These are phyloP conservation scores for Diaperis boleti DNA, from an alignment of 2,888 invertebrate genomes.

Conservation along the genomic window DNA sequence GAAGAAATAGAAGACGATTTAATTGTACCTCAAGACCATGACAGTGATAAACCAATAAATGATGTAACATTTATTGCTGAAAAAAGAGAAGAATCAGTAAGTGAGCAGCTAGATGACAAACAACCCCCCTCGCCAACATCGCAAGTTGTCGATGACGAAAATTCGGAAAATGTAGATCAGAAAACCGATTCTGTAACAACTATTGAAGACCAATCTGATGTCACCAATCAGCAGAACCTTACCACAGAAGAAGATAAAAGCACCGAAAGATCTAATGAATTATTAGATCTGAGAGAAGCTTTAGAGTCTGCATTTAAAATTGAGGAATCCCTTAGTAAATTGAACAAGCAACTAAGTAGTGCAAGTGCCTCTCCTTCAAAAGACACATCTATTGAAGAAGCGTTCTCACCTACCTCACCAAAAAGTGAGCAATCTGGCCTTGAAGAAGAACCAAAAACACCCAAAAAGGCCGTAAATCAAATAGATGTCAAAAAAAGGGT, in stretches of 20 bases:
- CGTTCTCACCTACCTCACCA: neutral
- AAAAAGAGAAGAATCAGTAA: neutral
- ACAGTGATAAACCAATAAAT: neutral
- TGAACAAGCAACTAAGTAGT: conserved; percentile 19
- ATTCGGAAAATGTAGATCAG: neutral
- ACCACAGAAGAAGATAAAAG: neutral
- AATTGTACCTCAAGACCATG: neutral
- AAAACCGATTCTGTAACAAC: no score
- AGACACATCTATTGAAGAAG: conserved; percentile 3
- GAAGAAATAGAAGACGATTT: neutral
- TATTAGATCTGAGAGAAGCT: conserved; percentile 12
- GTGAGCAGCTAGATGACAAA: neutral
- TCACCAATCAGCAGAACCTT: no score
- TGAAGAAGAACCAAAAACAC: conserved; percentile 39
- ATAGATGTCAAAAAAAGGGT: conserved; percentile 61
- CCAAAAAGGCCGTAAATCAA: conserved; percentile 35
- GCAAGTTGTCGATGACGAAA: neutral
- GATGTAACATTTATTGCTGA: no score
- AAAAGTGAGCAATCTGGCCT: neutral
- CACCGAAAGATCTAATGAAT: neutral
- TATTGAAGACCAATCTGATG: neutral
- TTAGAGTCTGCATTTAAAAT: conserved; percentile 27
- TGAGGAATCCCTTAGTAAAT: conserved; percentile 23
- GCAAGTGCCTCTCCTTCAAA: neutral
- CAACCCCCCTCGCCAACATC: no score